phyloP scores from a whole-genome alignment of 1,140 invertebrate species.

The Theocolax elegans region DNA sequence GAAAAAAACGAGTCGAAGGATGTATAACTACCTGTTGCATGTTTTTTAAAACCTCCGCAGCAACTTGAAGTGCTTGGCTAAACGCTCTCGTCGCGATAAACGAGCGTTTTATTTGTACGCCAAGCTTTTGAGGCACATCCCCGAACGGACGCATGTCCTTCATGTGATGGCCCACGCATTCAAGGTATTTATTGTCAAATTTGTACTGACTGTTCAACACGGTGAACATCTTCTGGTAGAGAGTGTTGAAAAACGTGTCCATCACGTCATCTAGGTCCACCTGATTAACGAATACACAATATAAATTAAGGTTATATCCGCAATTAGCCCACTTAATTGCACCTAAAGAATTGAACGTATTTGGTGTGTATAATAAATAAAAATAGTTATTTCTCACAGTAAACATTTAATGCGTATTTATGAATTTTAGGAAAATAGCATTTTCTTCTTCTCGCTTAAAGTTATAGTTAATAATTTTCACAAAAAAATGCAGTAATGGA shows the following conservation, averaged over 20 bases:
- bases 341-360: no score
- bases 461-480: no score
- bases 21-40: constrained; percentile 86
- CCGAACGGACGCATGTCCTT: constrained; percentile 92
- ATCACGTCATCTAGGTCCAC: constrained; percentile 86
- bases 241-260: constrained; percentile 91
- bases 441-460: no score
- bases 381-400: no score
- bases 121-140: constrained; percentile 91
- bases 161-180: constrained; percentile 92
- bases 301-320: no score
- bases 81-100: constrained; percentile 95
- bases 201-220: constrained; percentile 91
- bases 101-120: constrained; percentile 87
- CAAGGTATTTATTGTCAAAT: constrained; percentile 88
- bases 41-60: constrained; percentile 84
- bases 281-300: constrained; percentile 52
- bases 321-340: no score
- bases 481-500: no score
- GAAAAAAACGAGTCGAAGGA: no score
- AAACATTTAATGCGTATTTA: no score
- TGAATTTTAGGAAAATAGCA: no score
- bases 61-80: constrained; percentile 86
- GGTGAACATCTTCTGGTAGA: constrained; percentile 96
- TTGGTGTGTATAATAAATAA: no score